Base-by-base conservation (phyloP, 2,888 invertebrate genomes). In the Melanargia galathea region DNA sequence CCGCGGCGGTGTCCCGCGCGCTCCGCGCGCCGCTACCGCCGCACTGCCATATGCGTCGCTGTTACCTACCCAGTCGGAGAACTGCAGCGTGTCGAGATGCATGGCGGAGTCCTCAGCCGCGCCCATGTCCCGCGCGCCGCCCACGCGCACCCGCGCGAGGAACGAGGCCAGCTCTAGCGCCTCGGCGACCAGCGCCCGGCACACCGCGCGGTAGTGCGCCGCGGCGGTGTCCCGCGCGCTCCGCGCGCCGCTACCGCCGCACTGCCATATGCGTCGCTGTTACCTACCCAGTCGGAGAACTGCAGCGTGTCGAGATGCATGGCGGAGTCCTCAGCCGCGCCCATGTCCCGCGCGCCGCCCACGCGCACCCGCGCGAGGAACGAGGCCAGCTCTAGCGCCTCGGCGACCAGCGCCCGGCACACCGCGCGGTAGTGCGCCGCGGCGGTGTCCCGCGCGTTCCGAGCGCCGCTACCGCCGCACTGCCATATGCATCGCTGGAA, bases 131-230 rank as follows among this genome's bases (percentile, higher is more conserved):
- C 95, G 92, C 55, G 94, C 94, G 74, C 96, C 96, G 58, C 84
- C 84, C 38, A 88, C 89, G 18, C 94, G 93, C 62, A 98, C 97
- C 85, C 96, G 95, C 78, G 97, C 96, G 73, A 98, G 93, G 93
- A 99, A 98, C 68, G 96, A 95, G 62, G 96, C 94, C 75, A 99
- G 93, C 89, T 98, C 98, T 67, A 97, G 90, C 61, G 97, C 96
- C 90, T 99, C 98, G 20, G 97, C 95, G 66, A 98, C 97, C 73
- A 98, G 93, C 64, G 98, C 98, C 66, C 98, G 93, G 83, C 98
- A 97, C 60, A 98, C 98, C 65, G 98, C 97, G 79, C 95, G 95
- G 92, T 98, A 98, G 90, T 97, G 97, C 55, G 93, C 92, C 71
- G 95, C 95, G 0, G 95, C 95, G 63, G 94, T 93, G 67, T 93